A percentile compares a stretch with the other conserved stretches of the same genome.
These are phyloP conservation scores for Cataglyphis albicans DNA, from an alignment of 2,888 invertebrate species.

Conservation along the genomic window DNA sequence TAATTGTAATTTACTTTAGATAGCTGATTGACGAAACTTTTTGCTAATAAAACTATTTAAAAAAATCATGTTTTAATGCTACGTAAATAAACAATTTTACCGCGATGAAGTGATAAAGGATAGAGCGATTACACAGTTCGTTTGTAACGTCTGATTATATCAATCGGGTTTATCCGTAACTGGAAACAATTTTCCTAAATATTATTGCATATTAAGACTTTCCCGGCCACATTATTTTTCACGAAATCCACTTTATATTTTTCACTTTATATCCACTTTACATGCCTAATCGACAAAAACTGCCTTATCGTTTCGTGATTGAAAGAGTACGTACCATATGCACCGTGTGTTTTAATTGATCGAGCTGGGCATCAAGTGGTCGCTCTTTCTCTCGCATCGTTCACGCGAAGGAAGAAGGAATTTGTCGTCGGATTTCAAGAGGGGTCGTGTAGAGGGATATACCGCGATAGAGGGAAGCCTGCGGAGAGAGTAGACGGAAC, in stretches of 20 bases:
- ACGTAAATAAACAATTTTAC: constrained; percentile 11
- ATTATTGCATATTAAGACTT: constrained; percentile 4
- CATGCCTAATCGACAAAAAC: not conserved
- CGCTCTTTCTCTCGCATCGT: constrained; percentile 55
- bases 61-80: constrained; percentile 16
- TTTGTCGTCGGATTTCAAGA: constrained; percentile 63
- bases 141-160: not conserved
- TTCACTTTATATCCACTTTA: not conserved
- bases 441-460: constrained; percentile 57
- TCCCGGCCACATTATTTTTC: too few relatives aligned
- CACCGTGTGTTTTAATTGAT: constrained; percentile 1
- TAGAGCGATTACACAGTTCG: constrained; percentile 11
- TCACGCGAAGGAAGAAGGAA: constrained; percentile 63
- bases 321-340: not conserved
- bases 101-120: not conserved
- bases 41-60: not conserved
- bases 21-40: not conserved
- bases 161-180: not conserved
- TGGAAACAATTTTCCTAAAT: not conserved
- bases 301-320: not conserved
- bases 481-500: constrained; percentile 57
- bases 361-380: constrained; percentile 75
- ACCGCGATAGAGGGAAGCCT: constrained; percentile 58
- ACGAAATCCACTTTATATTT: not conserved
- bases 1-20: constrained; percentile 1